Evolutionary conservation across 1,140 invertebrate species (phyloP), one percentile per base, ranked within the genome.

Genomic region (Hestina assimilis): DNA sequence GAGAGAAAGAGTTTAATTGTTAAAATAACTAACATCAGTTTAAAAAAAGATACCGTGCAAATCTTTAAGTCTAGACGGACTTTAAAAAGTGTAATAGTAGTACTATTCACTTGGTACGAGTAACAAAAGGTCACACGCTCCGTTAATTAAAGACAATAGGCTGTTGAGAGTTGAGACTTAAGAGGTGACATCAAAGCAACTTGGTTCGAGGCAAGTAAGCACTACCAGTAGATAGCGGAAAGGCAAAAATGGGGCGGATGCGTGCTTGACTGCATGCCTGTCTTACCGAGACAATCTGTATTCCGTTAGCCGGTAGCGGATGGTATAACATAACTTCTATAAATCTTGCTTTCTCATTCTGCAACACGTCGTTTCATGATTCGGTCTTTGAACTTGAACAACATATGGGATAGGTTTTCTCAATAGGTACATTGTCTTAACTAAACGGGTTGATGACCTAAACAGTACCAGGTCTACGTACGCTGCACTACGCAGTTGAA

Each of bases 191-290:
- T 7, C 7, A 29, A 46, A 33, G 26, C 4, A 31, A 20, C 12
- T 14, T 15, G 15, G 15, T 6, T 38, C 8, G 8, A 38, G 4
- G 2, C 33, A 17, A 9, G 17, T 19, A 17, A 14, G 12, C 33
- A 9, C 33, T 12, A 38, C 17, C 14, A 38, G 19, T 17, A 38
- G 33, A 17, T 48, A 26, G 12, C 9, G 19, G n/a, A 9, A 33
- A 20, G 31, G 19, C 38, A 17, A 42, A 51, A 23, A 58, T 43
- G 52, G 52, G 51, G 54, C 71, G 70, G 72, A 78, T 73, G 61
- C 66, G 61, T 65, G 72, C 51, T 59, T 59, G 57, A 66, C 48
- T 59, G 59, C 51, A 43, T 67, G 61, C 53, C 46, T 66, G 51
- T 55, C 43, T 61, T 55, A 69, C 60, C 63, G 60, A 61, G 51